Evolutionary conservation across 2,797 vertebrate species (phyloP), one percentile per base, ranked within the genome.

Genomic region (Threskiornis aethiopicus): DNA sequence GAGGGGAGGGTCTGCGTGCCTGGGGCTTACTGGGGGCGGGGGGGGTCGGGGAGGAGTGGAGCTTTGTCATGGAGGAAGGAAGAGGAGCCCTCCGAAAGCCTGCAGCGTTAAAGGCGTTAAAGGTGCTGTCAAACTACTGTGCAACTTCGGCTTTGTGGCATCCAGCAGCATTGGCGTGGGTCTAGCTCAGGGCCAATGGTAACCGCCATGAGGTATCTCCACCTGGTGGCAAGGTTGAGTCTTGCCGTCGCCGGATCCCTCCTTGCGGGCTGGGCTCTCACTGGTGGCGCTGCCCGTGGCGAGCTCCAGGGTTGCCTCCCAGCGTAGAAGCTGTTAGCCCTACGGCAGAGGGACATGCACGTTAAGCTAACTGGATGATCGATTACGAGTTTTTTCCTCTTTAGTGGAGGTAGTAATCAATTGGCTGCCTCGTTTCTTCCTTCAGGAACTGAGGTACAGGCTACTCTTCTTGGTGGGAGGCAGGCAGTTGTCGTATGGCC

Each of bases 81-180:
- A 47, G 21, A 17, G 44, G 15, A 47, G 61, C 31, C 12, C n/a
- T 20, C 10, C 46, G 17, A 10, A 51, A 49, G 71, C 49, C 33
- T 7, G 46, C 25, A 24, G 54, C 39, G 19, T n/a, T 29, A 29
- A 52, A 39, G 26, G 54, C 39, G 21, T n/a, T 29, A 29, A 52
- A 39, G 78, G 84, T 25, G 79, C 89, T 94, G 87, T 94, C 95
- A 89, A 94, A 95, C 62, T 94, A 51, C 47, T 10, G 59, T 22
- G 62, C 67, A 94, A 87, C 33, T 96, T 92, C 1, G 93, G 85
- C 70, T 87, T 82, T 90, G 86, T 94, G 90, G 59, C 66, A 57
- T 19, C 61, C 69, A 42, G 83, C 39, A 20, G 41, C 72, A 2
- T 4, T 69, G 93, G 91, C 54, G 25, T 6, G 80, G 80, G 62